Percentiles rank a stretch among this genome's conserved stretches.
phyloP scores from a whole-genome alignment of 2,888 invertebrate species.

The Cosmopolites sordidus region DNA sequence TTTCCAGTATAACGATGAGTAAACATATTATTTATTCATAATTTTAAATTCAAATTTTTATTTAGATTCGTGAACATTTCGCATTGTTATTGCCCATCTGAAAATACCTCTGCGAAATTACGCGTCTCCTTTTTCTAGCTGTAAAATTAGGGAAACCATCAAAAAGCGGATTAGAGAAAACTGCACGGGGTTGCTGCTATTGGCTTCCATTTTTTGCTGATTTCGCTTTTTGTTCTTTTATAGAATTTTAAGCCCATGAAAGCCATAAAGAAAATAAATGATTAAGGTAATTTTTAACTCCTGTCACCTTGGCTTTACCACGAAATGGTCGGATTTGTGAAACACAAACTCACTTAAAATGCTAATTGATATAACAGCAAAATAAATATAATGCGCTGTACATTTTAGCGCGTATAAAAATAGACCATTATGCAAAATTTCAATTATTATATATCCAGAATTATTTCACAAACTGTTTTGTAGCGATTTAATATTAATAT shows the following conservation, averaged over 20 bases:
- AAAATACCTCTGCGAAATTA: not conserved
- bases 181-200: slow-evolving; percentile 7
- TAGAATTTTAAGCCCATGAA: slow-evolving; percentile 13
- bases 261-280: slow-evolving; percentile 9
- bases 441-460: too few relatives aligned
- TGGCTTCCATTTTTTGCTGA: slow-evolving; percentile 15
- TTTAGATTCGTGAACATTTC: too few relatives aligned
- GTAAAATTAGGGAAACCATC: slow-evolving; percentile 1
- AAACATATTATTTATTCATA: too few relatives aligned
- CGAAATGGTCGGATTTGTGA: not conserved
- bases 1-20: too few relatives aligned
- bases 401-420: too few relatives aligned
- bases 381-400: too few relatives aligned
- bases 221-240: slow-evolving; percentile 10
- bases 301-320: not conserved
- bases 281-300: not conserved
- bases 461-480: too few relatives aligned
- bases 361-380: not conserved
- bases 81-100: too few relatives aligned
- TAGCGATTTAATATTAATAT: too few relatives aligned
- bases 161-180: slow-evolving; percentile 13
- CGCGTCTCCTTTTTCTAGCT: not conserved
- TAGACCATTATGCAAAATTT: too few relatives aligned
- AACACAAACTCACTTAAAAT: not conserved
- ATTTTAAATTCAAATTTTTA: too few relatives aligned